phyloP scores from a whole-genome alignment of 1,140 invertebrate genomes.

The Heliothis virescens region DNA sequence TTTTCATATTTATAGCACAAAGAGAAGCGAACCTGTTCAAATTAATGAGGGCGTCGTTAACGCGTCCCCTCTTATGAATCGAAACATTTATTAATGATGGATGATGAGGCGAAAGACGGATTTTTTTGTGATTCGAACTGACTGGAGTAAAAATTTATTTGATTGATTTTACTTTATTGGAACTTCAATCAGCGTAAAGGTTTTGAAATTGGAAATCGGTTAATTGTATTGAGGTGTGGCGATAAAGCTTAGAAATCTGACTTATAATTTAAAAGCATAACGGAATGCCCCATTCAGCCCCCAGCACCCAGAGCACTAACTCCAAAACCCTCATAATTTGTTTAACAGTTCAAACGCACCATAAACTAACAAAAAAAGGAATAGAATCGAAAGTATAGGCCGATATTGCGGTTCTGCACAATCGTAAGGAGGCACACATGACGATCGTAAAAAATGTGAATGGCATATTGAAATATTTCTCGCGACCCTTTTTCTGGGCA shows the following conservation, averaged over 20 bases:
- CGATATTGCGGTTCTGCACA: slow-evolving; percentile 72
- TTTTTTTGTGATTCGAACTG: slow-evolving; percentile 5
- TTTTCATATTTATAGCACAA: slow-evolving; percentile 11
- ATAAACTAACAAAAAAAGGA: slow-evolving; percentile 54
- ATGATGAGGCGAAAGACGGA: background rate
- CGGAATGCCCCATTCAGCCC: background rate
- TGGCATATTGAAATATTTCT: slow-evolving; percentile 82
- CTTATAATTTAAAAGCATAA: background rate
- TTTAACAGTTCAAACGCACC: slow-evolving; percentile 40
- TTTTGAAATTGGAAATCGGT: background rate
- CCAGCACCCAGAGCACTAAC: background rate
- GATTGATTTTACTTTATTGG: slow-evolving; percentile 19
- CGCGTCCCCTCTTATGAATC: slow-evolving; percentile 32
- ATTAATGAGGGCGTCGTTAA: slow-evolving; percentile 57
- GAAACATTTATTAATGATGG: slow-evolving; percentile 52
- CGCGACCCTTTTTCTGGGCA: slow-evolving; percentile 70
- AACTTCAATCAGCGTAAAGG: background rate
- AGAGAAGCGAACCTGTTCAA: slow-evolving; percentile 48
- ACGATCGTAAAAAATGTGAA: slow-evolving; percentile 81
- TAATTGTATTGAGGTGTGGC: background rate
- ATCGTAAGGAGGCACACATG: slow-evolving; percentile 73
- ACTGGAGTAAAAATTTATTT: background rate
- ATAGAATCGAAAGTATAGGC: slow-evolving; percentile 56
- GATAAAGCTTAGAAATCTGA: too few relatives aligned
- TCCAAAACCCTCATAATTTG: slow-evolving; percentile 40